Evolutionary conservation across 2,888 invertebrate genomes (phyloP).

Genomic region (Brachyptera putata): DNA sequence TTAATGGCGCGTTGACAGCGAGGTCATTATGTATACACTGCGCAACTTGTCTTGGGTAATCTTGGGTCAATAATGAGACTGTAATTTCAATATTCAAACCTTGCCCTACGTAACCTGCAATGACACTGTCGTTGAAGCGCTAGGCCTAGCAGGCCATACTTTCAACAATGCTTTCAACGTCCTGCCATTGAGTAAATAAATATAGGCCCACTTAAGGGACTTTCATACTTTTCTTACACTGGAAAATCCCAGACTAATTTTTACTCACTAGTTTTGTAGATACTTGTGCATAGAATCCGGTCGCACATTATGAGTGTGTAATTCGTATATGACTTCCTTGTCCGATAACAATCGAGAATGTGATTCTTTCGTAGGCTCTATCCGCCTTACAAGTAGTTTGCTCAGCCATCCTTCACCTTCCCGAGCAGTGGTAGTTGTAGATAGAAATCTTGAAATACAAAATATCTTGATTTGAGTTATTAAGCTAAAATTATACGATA

Average conservation of each 20-base stretch:
- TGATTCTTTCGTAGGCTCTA: conserved; percentile 92
- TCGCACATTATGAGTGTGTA: conserved; percentile 92
- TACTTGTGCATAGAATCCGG: conserved; percentile 85
- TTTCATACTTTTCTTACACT: too few relatives aligned
- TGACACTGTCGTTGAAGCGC: too few relatives aligned
- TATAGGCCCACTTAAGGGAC: too few relatives aligned
- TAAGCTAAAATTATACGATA: not conserved
- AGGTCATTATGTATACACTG: too few relatives aligned
- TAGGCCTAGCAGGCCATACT: too few relatives aligned
- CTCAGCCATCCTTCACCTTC: conserved; percentile 75
- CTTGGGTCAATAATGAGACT: too few relatives aligned
- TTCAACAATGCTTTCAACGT: too few relatives aligned
- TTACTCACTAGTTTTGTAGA: conserved; percentile 83
- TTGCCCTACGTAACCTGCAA: too few relatives aligned
- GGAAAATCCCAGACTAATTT: not conserved
- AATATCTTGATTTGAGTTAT: conserved; percentile 2
- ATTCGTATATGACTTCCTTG: conserved; percentile 91
- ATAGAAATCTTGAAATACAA: conserved; percentile 23
- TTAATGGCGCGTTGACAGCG: too few relatives aligned
- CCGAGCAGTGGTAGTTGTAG: conserved; percentile 23
- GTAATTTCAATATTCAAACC: too few relatives aligned
- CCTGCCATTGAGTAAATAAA: too few relatives aligned
- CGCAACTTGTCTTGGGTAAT: too few relatives aligned
- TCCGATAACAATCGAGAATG: conserved; percentile 96
- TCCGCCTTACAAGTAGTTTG: conserved; percentile 82